These are phyloP conservation scores for Eulemur macaco DNA, from an alignment of 2,113 vertebrate species.

Conservation along the genomic window DNA sequence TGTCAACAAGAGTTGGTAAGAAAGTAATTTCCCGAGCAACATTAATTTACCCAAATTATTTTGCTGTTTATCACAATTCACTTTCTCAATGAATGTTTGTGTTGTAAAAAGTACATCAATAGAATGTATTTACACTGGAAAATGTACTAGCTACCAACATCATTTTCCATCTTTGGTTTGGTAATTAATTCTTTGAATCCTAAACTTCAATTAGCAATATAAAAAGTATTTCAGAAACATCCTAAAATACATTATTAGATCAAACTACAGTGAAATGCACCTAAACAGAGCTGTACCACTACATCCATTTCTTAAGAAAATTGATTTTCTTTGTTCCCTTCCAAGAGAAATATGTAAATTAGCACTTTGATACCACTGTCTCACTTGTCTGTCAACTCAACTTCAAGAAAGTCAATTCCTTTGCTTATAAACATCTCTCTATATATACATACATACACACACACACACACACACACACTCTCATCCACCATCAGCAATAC, in stretches of 20 bases:
- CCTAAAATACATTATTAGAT: constrained; percentile 45
- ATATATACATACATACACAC: background rate
- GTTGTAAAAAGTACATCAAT: constrained; percentile 34
- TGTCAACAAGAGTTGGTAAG: constrained; percentile 25
- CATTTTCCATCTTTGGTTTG: constrained; percentile 48
- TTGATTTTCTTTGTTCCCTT: constrained; percentile 71
- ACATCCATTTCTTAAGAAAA: constrained; percentile 50
- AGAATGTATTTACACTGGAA: constrained; percentile 6
- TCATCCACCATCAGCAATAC: background rate
- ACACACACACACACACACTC: background rate
- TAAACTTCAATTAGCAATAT: constrained; percentile 55
- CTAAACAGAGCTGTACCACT: constrained; percentile 49
- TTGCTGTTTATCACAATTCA: constrained; percentile 27
- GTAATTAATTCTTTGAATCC: constrained; percentile 54
- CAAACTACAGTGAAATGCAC: constrained; percentile 50
- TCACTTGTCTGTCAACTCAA: constrained; percentile 62
- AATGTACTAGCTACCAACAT: background rate
- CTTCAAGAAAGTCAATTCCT: constrained; percentile 67
- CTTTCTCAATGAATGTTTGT: constrained; percentile 26
- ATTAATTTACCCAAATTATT: constrained; percentile 25
- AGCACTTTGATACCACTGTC: constrained; percentile 64
- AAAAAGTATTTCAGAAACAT: constrained; percentile 45
- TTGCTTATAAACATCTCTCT: constrained; percentile 24
- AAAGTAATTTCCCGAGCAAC: background rate
- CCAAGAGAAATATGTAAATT: constrained; percentile 72